A percentile compares a stretch with the other conserved stretches of the same genome.
These are phyloP conservation scores for Drosophila fulvimacula DNA, from an alignment of 2,888 invertebrate genomes.

Conservation along the genomic window DNA sequence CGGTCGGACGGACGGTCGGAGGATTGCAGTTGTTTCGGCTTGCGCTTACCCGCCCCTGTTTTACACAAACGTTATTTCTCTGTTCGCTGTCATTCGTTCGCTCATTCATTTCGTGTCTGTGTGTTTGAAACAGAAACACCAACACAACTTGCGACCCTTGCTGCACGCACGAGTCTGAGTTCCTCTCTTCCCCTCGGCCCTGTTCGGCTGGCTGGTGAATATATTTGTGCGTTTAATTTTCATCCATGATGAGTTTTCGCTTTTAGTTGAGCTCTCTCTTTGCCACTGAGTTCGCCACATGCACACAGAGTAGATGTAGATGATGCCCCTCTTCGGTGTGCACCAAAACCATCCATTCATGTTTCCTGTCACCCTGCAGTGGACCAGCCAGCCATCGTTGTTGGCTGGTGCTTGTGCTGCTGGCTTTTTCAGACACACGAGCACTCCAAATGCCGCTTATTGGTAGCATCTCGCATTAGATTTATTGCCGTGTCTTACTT, in stretches of 20 bases:
- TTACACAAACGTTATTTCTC: conserved; percentile 34
- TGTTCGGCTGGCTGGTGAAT: conserved; percentile 28
- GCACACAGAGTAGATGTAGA: conserved; percentile 16
- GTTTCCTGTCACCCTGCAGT: conserved; percentile 78
- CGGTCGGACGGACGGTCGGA: conserved; percentile 4
- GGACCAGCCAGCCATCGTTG: conserved; percentile 56
- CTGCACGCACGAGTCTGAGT: conserved; percentile 69
- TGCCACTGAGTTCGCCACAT: conserved; percentile 17
- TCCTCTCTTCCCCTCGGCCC: conserved; percentile 75
- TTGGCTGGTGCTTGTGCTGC: conserved; percentile 35
- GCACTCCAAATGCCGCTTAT: conserved; percentile 32
- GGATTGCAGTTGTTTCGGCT: conserved; percentile 30
- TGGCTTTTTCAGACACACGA: conserved; percentile 31
- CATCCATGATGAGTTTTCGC: conserved; percentile 80
- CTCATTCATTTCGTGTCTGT: conserved; percentile 41
- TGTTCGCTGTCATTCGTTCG: conserved; percentile 42
- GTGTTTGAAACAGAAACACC: conserved; percentile 42
- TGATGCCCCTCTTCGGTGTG: conserved; percentile 47
- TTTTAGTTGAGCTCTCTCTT: conserved; percentile 57
- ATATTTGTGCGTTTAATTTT: conserved; percentile 76
- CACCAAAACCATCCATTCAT: conserved; percentile 80
- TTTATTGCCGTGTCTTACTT: conserved; percentile 82
- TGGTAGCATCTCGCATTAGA: conserved; percentile 75
- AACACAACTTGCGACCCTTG: conserved; percentile 69
- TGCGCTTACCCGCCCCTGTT: conserved; percentile 9